Base-by-base conservation (phyloP, 2,113 vertebrate species). In the Salvelinus sp. region DNA sequence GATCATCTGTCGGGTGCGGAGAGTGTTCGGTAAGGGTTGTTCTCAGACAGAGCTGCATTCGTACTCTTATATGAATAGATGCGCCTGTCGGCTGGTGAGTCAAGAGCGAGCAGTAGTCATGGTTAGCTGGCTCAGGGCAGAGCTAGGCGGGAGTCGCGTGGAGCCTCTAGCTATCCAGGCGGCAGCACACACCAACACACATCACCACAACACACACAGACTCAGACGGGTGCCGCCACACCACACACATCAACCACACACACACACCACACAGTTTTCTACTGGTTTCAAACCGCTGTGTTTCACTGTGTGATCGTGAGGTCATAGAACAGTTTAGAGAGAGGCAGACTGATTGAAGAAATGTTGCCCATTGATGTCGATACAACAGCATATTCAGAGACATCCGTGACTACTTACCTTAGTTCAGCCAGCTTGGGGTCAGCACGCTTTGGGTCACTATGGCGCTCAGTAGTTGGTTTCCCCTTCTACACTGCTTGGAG, bases 381-480 rank as follows among this genome's bases (percentile, higher is more conserved):
- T 30, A 30, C n/a, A 10, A 75, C 48, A 68, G 5, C 18, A 58
- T 25, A 44, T 25, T 20, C 5, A 25, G 18, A 66, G 27, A 6
- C 12, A 20, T 27, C 6, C 25, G n/a, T 62, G 30, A 33, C n/a
- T 76, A 87, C 92, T 93, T 86, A 94, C 93, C 90, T 92, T 10
- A 88, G 85, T 66, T 91, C 88, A 76, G 85, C 89, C 20, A 10
- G 12, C 12, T 54, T 14, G 9, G 89, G 85, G 67, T 90, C 88
- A 78, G 85, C 89, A n/a, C n/a, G 12, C 12, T 54, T 14, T 10
- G 89, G 85, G 67, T 90, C 88, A 78, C 89, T 79, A 87, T 91
- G 76, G 76, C 83, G 67, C 85, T 86, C 82, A 44, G 78, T 75
- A 83, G 73, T 88, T 82, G 65, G 80, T 30, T 69, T 85, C 80